Evolutionary conservation across 2,888 invertebrate species (phyloP), one percentile per base, ranked within the genome.

Genomic region (Folsomia manolachei): DNA sequence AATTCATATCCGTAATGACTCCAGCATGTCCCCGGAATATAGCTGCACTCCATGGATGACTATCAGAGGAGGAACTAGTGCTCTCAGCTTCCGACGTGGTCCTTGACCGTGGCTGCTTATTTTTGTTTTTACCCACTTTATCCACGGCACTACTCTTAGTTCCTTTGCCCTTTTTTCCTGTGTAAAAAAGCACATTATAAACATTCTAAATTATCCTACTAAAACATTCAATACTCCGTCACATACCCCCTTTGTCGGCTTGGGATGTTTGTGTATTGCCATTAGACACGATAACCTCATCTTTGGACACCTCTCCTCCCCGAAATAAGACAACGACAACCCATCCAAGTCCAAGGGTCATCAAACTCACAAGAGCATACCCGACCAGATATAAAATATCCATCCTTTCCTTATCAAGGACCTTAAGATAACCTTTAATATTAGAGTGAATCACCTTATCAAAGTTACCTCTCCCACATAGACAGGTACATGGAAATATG

Each of bases 11-110:
- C 23, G 90, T 85, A 63, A 94, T 89, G 14, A 87, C 86, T 27
- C 89, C 89, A 0, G 90, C 90, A 83, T 95, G 94, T 18, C 93
- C 93, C 84, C 94, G 94, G 80, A 95, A 86, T 70, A 90, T 89
- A 76, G 91, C 89, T 27, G 90, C 85, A 77, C 93, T 86, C 93
- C 93, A 94, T n/a, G 89, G 88, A 83, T 93, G 92, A 4, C n/a
- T n/a, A 1, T 2, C 11, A 21, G 64, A 9, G 18, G 51, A 18
- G 51, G 9, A 51, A n/a, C n/a, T n/a, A n/a, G n/a, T n/a, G 39
- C 39, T 39, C 4, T 56, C 56, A 56, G 56, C 21, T 21, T 19
- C 19, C 7, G 56, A 56, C 7, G 56, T 19, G 7, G 56, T 56
- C 19, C 56, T 18, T 56, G 56, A 56, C n/a, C 56, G 7, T 7